Evolutionary conservation across 2,888 invertebrate genomes (phyloP).

Genomic region (Poecilobothrus nobilitatus): DNA sequence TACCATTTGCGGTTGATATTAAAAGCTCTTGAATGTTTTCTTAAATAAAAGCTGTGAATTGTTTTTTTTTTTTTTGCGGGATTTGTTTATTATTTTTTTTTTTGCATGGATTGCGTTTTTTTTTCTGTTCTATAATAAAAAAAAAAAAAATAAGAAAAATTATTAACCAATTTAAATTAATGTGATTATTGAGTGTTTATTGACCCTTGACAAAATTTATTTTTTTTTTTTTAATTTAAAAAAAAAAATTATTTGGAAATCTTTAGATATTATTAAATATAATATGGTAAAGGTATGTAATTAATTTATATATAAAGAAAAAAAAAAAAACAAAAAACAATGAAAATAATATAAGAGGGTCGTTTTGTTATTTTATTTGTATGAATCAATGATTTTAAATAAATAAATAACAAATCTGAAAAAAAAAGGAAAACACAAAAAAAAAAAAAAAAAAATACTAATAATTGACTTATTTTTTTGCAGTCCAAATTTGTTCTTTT

Average conservation of each 20-base stretch:
- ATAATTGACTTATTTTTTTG: background rate
- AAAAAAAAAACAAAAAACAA: too few species aligned
- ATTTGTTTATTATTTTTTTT: too few species aligned
- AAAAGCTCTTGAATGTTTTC: background rate
- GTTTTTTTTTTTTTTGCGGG: too few species aligned
- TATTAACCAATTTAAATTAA: conserved; percentile 9
- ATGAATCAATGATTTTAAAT: background rate
- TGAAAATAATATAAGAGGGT: background rate
- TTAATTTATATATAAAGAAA: background rate
- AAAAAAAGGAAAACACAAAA: too few species aligned
- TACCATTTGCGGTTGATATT: background rate
- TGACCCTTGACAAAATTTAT: conserved; percentile 9
- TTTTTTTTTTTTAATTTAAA: background rate
- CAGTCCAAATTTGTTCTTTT: too few species aligned
- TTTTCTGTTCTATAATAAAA: too few species aligned
- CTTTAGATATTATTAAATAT: background rate
- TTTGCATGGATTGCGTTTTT: too few species aligned
- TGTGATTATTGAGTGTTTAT: conserved; percentile 10
- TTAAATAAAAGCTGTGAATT: too few species aligned
- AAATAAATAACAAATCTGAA: too few species aligned
- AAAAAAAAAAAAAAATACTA: background rate
- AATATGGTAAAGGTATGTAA: background rate
- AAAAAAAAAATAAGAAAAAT: background rate
- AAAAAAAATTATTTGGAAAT: background rate
- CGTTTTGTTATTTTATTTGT: background rate